Evolutionary conservation across 92 coral and sea anemone species (phyloP), one percentile per base, ranked within the genome.

Genomic region (Porites lobata): DNA sequence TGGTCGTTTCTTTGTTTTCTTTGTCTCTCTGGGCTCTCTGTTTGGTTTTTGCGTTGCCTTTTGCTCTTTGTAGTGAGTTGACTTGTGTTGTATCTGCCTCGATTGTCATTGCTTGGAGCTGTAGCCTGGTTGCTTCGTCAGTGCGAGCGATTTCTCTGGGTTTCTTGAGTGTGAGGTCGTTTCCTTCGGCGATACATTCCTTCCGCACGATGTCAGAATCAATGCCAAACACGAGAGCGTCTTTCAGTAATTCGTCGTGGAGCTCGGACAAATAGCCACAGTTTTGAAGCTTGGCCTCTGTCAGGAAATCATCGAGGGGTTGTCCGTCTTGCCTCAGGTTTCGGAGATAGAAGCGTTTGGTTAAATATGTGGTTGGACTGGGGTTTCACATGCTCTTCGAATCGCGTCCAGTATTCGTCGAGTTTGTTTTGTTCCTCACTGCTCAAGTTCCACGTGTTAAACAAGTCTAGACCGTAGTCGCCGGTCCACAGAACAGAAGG

Each of bases 171-270:
- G n/a, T n/a, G n/a, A n/a, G n/a, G n/a, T n/a, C n/a, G 69, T 87
- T 93, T 26, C 94, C 92, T 69, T 87, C 90, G 11, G 88, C 92
- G 54, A 88, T 90, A 50, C 93, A 93, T 84, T 87, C 90, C 26
- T 80, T 81, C 18, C 90, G 53, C 19, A 94, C 89, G 14, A 50
- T 61, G 8, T 94, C 96, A 29, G 86, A 78, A 69, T 94, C 94
- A 1, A 61, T 86, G 43, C 94, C 91, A 74, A 88, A 91, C 15
- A 89, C 93, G 21, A 88, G 83, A 22, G 91, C 56, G 65, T 88
- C 91, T 14, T 91, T 79, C 89, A 86, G 29, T 22, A 82, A 65
- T 89, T 86, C 90, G 67, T 86, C 79, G 21, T 89, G 85, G 15
- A 91, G 8, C 1, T 82, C 90, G 22, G 64, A 22, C n/a, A 88